A percentile compares a stretch with the other conserved stretches of the same genome.
Conservation (phyloP, 2,797 vertebrate species). For the Valencia hispanica region DNA sequence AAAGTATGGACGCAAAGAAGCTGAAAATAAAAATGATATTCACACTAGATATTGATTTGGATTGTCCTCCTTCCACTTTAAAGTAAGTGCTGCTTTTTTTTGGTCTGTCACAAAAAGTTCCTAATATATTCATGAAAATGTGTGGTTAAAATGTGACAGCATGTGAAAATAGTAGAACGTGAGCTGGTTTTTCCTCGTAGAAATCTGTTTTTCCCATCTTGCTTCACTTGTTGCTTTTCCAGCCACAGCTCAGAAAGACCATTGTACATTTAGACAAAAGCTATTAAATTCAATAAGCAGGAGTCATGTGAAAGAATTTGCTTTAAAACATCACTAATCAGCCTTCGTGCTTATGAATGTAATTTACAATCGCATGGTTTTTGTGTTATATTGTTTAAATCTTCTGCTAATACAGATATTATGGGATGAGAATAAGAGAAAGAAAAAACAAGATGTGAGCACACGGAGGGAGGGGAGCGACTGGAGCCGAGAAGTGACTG, state of each 20-base stretch:
- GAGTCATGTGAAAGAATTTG: constrained; percentile 40
- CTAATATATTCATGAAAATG: too few species aligned
- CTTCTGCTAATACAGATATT: constrained; percentile 60
- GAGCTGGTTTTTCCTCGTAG: not conserved
- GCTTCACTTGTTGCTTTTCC: constrained; percentile 18
- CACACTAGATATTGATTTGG: not conserved
- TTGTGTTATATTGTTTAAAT: constrained; percentile 62
- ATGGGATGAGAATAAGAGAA: constrained; percentile 49
- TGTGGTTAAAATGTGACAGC: not conserved
- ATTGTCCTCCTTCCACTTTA: not conserved
- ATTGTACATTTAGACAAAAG: constrained; percentile 41
- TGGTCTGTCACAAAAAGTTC: not conserved
- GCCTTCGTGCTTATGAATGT: constrained; percentile 39
- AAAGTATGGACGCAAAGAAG: not conserved
- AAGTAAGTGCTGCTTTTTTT: not conserved
- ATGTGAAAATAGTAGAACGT: not conserved
- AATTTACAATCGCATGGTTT: constrained; percentile 54
- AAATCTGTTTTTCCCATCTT: not conserved
- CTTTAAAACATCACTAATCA: constrained; percentile 48
- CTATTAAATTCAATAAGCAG: constrained; percentile 59
- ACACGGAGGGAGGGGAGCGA: constrained; percentile 42
- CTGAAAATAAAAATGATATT: not conserved
- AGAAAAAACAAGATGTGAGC: constrained; percentile 29
- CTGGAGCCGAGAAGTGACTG: constrained; percentile 71
- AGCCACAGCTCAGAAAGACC: constrained; percentile 26